Evolutionary conservation across 2,797 vertebrate species (phyloP), one percentile per base, ranked within the genome.

Genomic region (Cyclura pinguis): DNA sequence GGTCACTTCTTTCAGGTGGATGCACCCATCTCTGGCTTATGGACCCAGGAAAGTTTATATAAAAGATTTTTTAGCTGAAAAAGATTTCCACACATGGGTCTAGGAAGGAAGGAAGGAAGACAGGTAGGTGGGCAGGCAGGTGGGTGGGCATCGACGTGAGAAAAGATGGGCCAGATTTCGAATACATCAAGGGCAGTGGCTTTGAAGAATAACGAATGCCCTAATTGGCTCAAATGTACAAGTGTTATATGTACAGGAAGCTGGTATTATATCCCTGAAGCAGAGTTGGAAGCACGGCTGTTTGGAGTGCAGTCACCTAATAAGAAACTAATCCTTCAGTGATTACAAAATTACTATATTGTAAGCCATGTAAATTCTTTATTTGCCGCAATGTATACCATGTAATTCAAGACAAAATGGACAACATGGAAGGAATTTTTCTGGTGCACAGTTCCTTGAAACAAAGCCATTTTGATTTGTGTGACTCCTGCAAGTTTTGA

Each of bases 401-500:
- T 10, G 1, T 89, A 91, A 92, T 9, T 77, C n/a, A 84, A 47
- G 0, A 88, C 32, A n/a, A 88, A 0, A 0, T 0, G 24, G 29
- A 64, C 82, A 42, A 13, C 18, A 18, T 88, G 84, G 35, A 47
- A 42, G 59, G 80, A n/a, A 20, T 92, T 87, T 64, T 74, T 72
- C 47, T 59, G 38, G 72, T 38, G 64, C n/a, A 72, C 13, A 38
- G 50, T 73, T 82, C 73, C 80, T 24, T 72, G 67, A 73, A 52
- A 86, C 22, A 73, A 47, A 73, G 12, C 50, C 90, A 67, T n/a
- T 38, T 59, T 92, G 69, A 81, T 80, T 85, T 92, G 59, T 92
- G 24, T 91, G 2, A 57, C 27, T 92, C 78, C 86, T 88, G 16
- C 89, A 88, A 86, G 67, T 76, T 93, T 86, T 89, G 85, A 92